Evolutionary conservation across 2,113 vertebrate genomes (phyloP).

Genomic region (Epinephelus fuscoguttatus): DNA sequence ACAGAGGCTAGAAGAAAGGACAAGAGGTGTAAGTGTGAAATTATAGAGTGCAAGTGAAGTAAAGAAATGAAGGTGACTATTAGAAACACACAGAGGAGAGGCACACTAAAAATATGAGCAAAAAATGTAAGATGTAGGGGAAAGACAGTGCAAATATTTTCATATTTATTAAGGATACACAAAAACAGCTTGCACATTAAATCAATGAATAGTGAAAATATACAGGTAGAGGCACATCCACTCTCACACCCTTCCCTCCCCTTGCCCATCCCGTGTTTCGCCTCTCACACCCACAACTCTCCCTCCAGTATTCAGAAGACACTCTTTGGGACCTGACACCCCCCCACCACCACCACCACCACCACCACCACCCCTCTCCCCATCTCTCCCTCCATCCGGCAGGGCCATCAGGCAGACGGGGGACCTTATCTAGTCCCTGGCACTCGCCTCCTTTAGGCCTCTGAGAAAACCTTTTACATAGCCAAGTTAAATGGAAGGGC

Average conservation of each 20-base stretch:
- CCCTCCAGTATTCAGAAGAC: conserved; percentile 45
- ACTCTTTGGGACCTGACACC: conserved; percentile 46
- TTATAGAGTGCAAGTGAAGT: not conserved
- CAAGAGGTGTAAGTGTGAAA: not conserved
- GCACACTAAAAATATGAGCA: not conserved
- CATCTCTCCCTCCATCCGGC: conserved; percentile 35
- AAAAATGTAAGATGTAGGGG: not conserved
- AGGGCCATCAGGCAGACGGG: conserved; percentile 55
- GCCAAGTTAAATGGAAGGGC: conserved; percentile 72
- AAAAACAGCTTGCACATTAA: not conserved
- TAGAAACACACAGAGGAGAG: not conserved
- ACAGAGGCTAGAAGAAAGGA: not conserved
- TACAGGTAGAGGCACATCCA: conserved; percentile 7
- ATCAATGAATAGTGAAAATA: not conserved
- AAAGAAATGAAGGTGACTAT: not conserved
- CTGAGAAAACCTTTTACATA: conserved; percentile 81
- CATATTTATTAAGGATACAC: not conserved
- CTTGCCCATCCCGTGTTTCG: not conserved
- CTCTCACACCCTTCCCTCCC: not conserved
- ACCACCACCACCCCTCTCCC: conserved; percentile 29
- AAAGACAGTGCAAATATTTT: not conserved
- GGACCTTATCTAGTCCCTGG: conserved; percentile 75
- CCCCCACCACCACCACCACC: no score
- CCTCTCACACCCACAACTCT: conserved; percentile 16
- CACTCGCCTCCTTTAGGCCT: conserved; percentile 73